These are phyloP conservation scores for Meriones psammophilus DNA, from an alignment of 2,797 vertebrate genomes.

Conservation along the genomic window DNA sequence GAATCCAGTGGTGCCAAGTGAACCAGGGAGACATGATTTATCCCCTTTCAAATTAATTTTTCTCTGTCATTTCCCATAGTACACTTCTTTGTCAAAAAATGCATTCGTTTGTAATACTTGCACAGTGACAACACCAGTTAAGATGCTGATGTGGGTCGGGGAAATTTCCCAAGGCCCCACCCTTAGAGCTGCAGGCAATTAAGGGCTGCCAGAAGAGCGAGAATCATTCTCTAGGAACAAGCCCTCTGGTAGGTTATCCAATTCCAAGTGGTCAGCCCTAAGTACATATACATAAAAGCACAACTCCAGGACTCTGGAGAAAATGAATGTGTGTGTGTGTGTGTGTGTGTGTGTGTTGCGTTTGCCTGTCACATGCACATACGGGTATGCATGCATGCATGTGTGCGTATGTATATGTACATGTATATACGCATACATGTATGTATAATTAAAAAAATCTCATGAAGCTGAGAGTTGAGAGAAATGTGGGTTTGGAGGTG, in stretches of 20 bases:
- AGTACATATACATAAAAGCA: background rate
- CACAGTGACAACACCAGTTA: background rate
- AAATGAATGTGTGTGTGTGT: background rate
- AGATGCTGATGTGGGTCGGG: background rate
- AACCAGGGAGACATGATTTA: slow-evolving; percentile 8
- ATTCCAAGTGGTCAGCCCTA: background rate
- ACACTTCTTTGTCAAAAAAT: background rate
- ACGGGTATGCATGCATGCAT: background rate
- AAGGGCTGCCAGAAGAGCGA: background rate
- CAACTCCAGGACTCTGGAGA: background rate
- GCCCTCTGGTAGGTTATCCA: background rate
- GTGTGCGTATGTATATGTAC: background rate
- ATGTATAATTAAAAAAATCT: background rate
- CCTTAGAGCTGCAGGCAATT: background rate
- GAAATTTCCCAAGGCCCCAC: background rate
- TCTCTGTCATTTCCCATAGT: background rate
- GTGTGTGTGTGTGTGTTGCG: background rate
- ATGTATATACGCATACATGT: too few species aligned
- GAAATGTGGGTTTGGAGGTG: background rate
- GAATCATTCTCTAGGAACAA: background rate
- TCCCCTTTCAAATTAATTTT: background rate
- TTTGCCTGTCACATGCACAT: rapidly evolving
- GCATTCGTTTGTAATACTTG: background rate
- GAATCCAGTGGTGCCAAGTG: slow-evolving; percentile 51
- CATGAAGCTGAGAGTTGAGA: background rate